phyloP scores from a whole-genome alignment of 2,113 vertebrate genomes.

The Delphinus delphis region DNA sequence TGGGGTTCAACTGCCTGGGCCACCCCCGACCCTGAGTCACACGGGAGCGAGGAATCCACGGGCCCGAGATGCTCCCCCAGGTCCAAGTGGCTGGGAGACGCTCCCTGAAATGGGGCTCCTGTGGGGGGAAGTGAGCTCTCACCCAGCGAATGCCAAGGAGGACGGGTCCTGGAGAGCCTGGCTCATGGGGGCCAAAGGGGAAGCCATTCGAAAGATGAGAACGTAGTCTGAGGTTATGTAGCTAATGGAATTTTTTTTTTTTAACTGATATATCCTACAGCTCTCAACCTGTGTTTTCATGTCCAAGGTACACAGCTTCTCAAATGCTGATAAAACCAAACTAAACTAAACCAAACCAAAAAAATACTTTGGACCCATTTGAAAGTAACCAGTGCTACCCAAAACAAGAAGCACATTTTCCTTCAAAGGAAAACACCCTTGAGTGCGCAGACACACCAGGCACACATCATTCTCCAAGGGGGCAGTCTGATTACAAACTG shows the following conservation, averaged over 20 bases:
- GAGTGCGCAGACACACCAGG: rapidly evolving
- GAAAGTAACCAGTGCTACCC: background rate
- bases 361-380: background rate
- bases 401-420: slow-evolving; percentile 52
- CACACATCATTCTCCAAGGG: background rate
- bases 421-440: slow-evolving; percentile 24
- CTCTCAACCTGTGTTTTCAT: background rate
- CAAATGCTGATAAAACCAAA: background rate
- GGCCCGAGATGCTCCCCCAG: background rate
- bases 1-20: background rate
- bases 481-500: background rate
- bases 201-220: background rate
- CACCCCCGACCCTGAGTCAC: background rate
- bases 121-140: background rate
- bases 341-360: background rate
- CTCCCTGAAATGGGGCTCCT: background rate
- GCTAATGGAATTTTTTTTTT: too few species aligned
- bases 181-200: rapidly evolving
- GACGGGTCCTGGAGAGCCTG: background rate
- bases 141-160: background rate
- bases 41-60: background rate
- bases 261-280: too few species aligned
- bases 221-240: rapidly evolving
- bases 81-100: background rate
- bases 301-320: background rate